Evolutionary conservation across 2,113 vertebrate species (phyloP), one percentile per base, ranked within the genome.

Genomic region (pig (Sus scrofa)): DNA sequence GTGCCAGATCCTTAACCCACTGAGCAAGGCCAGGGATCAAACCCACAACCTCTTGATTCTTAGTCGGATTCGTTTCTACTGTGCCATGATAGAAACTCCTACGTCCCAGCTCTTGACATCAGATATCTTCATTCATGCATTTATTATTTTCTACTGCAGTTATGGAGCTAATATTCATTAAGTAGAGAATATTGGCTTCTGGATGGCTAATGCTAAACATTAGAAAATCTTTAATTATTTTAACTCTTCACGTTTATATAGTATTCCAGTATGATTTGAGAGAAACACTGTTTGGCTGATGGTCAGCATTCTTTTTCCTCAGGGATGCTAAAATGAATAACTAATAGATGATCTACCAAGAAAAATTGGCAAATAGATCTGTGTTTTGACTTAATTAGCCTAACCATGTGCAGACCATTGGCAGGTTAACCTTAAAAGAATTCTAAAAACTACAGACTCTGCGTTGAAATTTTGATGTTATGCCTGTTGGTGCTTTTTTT

Each of bases 401-500:
- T 65, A 85, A 70, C 32, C 22, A 78, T 83, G 54, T 96, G 26
- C 30, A 95, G 30, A 26, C 18, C 50, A 58, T 70, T 18, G 12
- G 7, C n/a, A 82, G 71, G n/a, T 87, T 89, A 95, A 84, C 79
- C 52, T 91, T 93, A 63, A 94, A 71, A 77, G 15, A 95, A 79
- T 70, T 89, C 32, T 77, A 37, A 56, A 83, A 89, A 92, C 7
- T 85, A 58, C 16, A 37, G 2, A 78, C 27, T 89, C 30, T 88
- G 62, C 60, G 81, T 94, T 78, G 24, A 44, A 94, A 70, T 73
- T 91, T 92, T 58, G n/a, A 39, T 85, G 9, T 84, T 81, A 67
- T 63, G 9, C 20, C 85, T 94, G 9, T 86, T 77, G 37, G 2
- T 81, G 13, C 13, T 86, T 74, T 58, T 74, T n/a, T n/a, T n/a